Evolutionary conservation across 2,797 vertebrate genomes (phyloP).

Genomic region (Lutjanus argentimaculatus): DNA sequence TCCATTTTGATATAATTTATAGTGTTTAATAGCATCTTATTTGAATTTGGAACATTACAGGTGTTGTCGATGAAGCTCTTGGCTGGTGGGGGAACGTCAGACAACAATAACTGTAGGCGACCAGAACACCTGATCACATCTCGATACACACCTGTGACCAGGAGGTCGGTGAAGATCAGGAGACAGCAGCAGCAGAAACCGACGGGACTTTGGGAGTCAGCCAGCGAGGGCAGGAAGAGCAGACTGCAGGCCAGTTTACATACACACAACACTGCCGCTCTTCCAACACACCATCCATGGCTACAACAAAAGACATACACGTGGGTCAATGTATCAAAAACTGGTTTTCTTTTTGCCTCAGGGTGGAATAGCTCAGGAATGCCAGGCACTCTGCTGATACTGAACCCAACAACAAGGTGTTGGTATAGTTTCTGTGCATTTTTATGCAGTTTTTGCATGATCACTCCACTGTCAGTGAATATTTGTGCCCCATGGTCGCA

Average conservation of each 20-base stretch:
- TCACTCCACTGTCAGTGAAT: neutral
- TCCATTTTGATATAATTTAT: neutral
- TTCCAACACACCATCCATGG: conserved; percentile 84
- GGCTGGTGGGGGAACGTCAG: neutral
- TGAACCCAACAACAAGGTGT: neutral
- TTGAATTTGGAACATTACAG: neutral
- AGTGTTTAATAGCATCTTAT: neutral
- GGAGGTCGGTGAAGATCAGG: conserved; percentile 86
- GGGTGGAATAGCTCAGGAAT: conserved; percentile 59
- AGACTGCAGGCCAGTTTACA: conserved; percentile 82
- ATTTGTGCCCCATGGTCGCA: neutral
- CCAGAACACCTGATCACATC: neutral
- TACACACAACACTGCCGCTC: conserved; percentile 69
- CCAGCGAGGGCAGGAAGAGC: conserved; percentile 71
- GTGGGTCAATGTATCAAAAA: neutral
- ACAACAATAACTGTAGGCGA: neutral
- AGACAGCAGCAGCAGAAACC: conserved; percentile 85
- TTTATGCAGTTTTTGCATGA: neutral
- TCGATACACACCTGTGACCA: conserved; percentile 81
- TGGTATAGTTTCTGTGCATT: neutral
- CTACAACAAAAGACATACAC: conserved; percentile 44
- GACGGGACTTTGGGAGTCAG: conserved; percentile 67
- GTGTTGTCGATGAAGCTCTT: neutral
- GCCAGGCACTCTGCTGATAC: conserved; percentile 28
- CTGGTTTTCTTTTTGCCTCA: conserved; percentile 37